phyloP scores from a whole-genome alignment of 2,113 vertebrate species.

The Crotalus tigris region DNA sequence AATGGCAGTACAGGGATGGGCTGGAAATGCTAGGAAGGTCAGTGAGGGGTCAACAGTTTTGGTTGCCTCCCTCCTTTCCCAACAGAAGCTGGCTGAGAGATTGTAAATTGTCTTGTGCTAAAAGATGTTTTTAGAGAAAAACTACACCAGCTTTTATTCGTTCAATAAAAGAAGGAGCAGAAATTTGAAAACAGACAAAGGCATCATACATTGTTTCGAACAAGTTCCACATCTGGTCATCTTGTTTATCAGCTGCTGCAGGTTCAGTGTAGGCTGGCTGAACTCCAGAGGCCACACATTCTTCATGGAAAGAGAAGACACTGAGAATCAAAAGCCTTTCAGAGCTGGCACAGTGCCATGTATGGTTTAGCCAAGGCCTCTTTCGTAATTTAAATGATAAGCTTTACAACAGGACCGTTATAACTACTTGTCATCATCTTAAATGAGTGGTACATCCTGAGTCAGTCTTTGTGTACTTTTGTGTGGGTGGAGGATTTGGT shows the following conservation, averaged over 20 bases:
- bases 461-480: neutral
- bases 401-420: neutral
- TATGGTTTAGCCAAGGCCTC: neutral
- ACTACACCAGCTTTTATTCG: neutral
- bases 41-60: neutral
- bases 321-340: neutral
- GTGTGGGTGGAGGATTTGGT: neutral
- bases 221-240: neutral
- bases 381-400: neutral
- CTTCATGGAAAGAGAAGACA: neutral
- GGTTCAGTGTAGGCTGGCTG: neutral
- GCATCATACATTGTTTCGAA: neutral
- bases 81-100: neutral
- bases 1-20: neutral
- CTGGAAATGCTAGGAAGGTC: neutral
- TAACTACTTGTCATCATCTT: neutral
- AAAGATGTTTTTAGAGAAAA: constrained; percentile 3
- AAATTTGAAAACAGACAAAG: neutral
- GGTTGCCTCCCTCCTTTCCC: neutral
- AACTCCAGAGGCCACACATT: neutral
- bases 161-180: neutral
- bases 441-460: neutral
- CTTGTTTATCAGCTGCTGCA: neutral
- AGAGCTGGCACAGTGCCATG: neutral
- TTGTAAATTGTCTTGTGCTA: neutral